Evolutionary conservation across 2,113 vertebrate species (phyloP).

Genomic region (Nymphicus hollandicus): DNA sequence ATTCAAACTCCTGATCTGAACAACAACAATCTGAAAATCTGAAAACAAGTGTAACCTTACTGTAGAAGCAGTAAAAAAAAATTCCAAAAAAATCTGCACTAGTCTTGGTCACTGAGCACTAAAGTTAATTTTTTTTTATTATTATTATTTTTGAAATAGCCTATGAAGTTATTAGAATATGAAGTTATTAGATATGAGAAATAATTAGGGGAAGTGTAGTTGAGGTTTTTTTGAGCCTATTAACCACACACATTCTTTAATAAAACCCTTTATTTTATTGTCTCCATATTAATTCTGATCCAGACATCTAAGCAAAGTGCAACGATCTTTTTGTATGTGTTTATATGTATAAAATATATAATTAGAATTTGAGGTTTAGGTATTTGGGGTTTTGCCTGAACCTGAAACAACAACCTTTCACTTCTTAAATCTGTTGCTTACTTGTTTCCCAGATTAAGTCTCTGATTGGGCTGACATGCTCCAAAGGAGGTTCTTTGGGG

Average conservation of each 20-base stretch:
- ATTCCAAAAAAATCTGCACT: background rate
- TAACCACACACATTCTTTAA: accelerated
- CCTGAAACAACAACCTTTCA: background rate
- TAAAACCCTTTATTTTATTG: background rate
- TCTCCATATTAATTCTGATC: background rate
- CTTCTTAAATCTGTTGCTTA: background rate
- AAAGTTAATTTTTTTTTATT: no score
- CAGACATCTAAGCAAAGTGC: background rate
- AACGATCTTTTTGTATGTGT: background rate
- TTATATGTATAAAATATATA: background rate
- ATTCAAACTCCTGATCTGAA: background rate
- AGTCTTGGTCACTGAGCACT: background rate
- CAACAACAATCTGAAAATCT: background rate
- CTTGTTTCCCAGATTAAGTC: background rate
- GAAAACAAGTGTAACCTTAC: background rate
- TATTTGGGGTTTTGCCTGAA: background rate
- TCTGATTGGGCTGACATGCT: background rate
- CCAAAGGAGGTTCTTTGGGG: background rate
- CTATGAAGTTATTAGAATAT: background rate
- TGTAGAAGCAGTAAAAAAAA: background rate
- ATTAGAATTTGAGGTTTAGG: background rate
- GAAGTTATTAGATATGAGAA: background rate
- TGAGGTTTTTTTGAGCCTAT: background rate
- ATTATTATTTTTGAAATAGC: background rate
- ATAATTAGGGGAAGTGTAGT: accelerated